Percentiles rank a stretch among this genome's conserved stretches.
Conservation (phyloP, 2,797 vertebrate species). For the Okamejei kenojei region DNA sequence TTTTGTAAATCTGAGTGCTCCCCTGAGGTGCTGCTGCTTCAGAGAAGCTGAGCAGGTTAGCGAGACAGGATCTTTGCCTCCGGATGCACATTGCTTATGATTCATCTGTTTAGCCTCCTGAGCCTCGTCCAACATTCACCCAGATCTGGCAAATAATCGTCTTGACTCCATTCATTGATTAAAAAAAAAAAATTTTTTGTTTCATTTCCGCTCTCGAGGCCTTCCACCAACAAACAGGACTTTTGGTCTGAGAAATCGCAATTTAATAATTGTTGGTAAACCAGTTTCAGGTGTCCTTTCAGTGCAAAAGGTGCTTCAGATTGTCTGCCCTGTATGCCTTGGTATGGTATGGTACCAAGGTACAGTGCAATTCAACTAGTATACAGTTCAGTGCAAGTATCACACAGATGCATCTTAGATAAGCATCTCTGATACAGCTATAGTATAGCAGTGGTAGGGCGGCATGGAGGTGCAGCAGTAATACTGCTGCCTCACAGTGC, state of each 20-base stretch:
- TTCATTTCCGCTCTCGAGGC: background rate
- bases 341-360: background rate
- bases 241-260: background rate
- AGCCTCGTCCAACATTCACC: background rate
- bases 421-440: too few species aligned
- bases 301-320: background rate
- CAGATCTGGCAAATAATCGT: background rate
- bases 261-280: background rate
- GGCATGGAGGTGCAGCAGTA: too few species aligned
- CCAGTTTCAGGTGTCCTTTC: background rate
- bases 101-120: background rate
- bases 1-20: background rate
- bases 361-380: too few species aligned
- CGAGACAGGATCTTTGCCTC: background rate
- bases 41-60: background rate
- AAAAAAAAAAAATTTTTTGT: background rate
- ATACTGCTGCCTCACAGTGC: too few species aligned
- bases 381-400: too few species aligned
- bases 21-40: background rate
- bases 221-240: background rate
- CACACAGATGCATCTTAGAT: too few species aligned
- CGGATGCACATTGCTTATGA: background rate
- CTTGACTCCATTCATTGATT: background rate
- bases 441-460: too few species aligned
- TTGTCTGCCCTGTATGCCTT: background rate